phyloP scores from a whole-genome alignment of 2,113 vertebrate species.

The Desmodus rotundus region DNA sequence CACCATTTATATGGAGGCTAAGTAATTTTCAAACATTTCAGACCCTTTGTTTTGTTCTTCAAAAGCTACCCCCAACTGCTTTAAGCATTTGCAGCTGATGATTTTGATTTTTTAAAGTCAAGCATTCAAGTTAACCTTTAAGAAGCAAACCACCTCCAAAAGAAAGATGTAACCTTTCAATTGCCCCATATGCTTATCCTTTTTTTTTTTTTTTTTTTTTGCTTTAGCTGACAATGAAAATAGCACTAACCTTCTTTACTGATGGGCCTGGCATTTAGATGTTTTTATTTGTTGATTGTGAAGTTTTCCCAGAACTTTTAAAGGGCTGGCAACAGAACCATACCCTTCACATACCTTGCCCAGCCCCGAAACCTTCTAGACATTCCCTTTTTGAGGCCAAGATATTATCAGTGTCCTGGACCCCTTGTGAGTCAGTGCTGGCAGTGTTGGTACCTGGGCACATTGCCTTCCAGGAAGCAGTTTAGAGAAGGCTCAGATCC shows the following conservation, averaged over 20 bases:
- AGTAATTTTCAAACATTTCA: slow-evolving; percentile 74
- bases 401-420: not conserved
- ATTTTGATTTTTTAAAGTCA: slow-evolving; percentile 77
- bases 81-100: slow-evolving; percentile 76
- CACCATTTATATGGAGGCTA: slow-evolving; percentile 52
- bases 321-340: slow-evolving; percentile 14
- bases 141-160: slow-evolving; percentile 63
- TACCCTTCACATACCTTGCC: not conserved
- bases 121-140: slow-evolving; percentile 74
- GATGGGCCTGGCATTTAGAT: slow-evolving; percentile 37
- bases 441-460: not conserved
- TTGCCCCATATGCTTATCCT: slow-evolving; percentile 69
- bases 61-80: slow-evolving; percentile 75
- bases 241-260: slow-evolving; percentile 60
- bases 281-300: slow-evolving; percentile 69
- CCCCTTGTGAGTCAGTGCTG: not conserved
- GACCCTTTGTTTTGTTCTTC: slow-evolving; percentile 73
- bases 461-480: not conserved
- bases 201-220: slow-evolving; percentile 3
- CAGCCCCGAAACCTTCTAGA: not conserved
- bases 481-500: not conserved
- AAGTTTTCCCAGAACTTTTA: slow-evolving; percentile 66
- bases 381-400: not conserved
- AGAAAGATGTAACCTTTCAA: slow-evolving; percentile 53
- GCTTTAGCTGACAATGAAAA: slow-evolving; percentile 57